A percentile compares a stretch with the other conserved stretches of the same genome.
Conservation (phyloP, 2,888 invertebrate species). For the Tenthredo mesomela region DNA sequence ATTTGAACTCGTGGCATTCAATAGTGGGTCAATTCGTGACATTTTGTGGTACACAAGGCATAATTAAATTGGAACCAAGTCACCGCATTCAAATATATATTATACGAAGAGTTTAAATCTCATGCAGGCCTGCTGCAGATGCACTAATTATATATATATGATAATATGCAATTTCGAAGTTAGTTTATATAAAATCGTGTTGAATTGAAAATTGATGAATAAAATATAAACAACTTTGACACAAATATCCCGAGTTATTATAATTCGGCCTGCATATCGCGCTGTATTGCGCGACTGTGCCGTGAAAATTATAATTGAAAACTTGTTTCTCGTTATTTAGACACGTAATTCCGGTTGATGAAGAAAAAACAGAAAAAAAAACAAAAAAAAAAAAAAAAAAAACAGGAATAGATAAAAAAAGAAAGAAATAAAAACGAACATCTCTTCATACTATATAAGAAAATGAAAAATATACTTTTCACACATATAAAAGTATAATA, state of each 20-base stretch:
- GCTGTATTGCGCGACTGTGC: neutral
- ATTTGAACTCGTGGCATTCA: constrained; percentile 64
- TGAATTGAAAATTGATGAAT: neutral
- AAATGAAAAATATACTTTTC: neutral
- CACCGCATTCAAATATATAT: neutral
- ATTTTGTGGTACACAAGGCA: constrained; percentile 24
- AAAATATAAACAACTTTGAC: neutral
- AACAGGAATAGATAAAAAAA: too few relatives aligned
- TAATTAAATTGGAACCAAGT: constrained; percentile 35
- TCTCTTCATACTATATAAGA: too few relatives aligned
- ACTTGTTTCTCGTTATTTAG: neutral
- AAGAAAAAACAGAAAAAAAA: too few relatives aligned
- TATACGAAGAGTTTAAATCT: neutral
- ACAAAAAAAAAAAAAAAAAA: too few relatives aligned
- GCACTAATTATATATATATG: neutral
- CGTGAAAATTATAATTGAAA: neutral
- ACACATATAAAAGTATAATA: neutral
- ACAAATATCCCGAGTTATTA: neutral
- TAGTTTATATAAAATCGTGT: neutral
- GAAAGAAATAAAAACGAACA: too few relatives aligned
- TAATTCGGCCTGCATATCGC: neutral
- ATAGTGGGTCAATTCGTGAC: constrained; percentile 61
- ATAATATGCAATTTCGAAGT: neutral
- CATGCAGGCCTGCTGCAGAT: neutral
- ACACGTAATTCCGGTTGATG: neutral